Conservation (phyloP, 1,140 invertebrate species). For the Popillia japonica region DNA sequence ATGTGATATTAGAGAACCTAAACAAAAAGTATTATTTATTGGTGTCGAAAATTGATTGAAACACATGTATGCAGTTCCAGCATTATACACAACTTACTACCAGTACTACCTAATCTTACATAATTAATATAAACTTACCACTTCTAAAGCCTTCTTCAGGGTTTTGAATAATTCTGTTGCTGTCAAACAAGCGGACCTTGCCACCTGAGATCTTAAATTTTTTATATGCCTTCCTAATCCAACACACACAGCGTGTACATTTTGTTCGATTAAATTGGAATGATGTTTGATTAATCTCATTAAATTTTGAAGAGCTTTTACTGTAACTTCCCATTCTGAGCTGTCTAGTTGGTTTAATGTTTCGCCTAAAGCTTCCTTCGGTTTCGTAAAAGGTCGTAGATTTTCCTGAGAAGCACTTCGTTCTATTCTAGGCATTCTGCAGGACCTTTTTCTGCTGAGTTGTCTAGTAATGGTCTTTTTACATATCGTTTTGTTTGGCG, state of each 20-base stretch:
- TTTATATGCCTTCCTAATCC: slow-evolving; percentile 79
- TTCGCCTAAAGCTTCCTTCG: slow-evolving; percentile 70
- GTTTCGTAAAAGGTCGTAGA: slow-evolving; percentile 63
- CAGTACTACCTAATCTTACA: too few species aligned
- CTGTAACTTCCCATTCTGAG: slow-evolving; percentile 86
- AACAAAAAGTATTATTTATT: too few species aligned
- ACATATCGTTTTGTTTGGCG: slow-evolving; percentile 8
- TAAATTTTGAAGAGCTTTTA: slow-evolving; percentile 78
- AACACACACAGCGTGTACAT: slow-evolving; percentile 72
- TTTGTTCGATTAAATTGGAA: slow-evolving; percentile 68
- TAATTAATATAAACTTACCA: slow-evolving; percentile 63
- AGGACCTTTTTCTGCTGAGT: slow-evolving; percentile 32
- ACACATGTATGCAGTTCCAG: too few species aligned
- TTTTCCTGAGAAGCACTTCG: background rate
- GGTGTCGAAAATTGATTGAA: too few species aligned
- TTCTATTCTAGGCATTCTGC: slow-evolving; percentile 29
- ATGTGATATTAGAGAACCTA: too few species aligned
- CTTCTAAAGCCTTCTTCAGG: slow-evolving; percentile 77
- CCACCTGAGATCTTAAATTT: slow-evolving; percentile 90
- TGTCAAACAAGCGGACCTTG: slow-evolving; percentile 82
- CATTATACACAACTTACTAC: too few species aligned
- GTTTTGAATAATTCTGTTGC: slow-evolving; percentile 79
- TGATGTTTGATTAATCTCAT: slow-evolving; percentile 78
- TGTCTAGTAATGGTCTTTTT: slow-evolving; percentile 32
- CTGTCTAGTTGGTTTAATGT: slow-evolving; percentile 73